A percentile compares a stretch with the other conserved stretches of the same genome.
Evolutionary conservation across 2,797 vertebrate species (phyloP).

Genomic region (Macropodus opercularis): DNA sequence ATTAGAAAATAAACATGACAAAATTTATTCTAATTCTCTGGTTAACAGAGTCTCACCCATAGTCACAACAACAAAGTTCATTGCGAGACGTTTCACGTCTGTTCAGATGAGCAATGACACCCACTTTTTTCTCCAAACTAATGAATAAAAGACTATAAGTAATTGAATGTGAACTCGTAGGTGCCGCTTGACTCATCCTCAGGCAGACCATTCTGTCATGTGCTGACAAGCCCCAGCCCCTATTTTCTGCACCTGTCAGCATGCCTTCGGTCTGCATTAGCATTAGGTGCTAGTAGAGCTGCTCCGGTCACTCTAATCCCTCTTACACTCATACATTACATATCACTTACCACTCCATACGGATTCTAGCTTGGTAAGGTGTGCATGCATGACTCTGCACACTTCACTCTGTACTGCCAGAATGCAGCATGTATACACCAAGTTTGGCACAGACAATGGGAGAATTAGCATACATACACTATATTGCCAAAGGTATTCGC

Average conservation of each 20-base stretch:
- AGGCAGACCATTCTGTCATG: conserved; percentile 1
- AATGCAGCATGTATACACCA: neutral
- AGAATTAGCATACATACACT: too few relatives aligned
- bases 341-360: neutral
- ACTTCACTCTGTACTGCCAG: too few relatives aligned
- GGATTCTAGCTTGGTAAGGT: neutral
- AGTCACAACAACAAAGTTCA: neutral
- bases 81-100: neutral
- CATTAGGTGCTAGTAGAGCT: conserved; percentile 31
- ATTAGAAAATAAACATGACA: neutral
- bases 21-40: neutral
- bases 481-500: too few relatives aligned
- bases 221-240: conserved; percentile 8
- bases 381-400: too few relatives aligned
- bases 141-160: neutral
- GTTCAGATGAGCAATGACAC: neutral
- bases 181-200: conserved; percentile 9
- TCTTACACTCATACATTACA: neutral
- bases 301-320: conserved; percentile 11
- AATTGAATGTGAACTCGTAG: conserved; percentile 1
- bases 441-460: too few relatives aligned
- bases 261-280: conserved; percentile 10
- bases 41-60: neutral
- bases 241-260: conserved; percentile 34
- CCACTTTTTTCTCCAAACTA: neutral